Percentiles rank a stretch among this genome's conserved stretches.
These are phyloP conservation scores for Venturia canescens DNA, from an alignment of 1,140 invertebrate species.

Conservation along the genomic window DNA sequence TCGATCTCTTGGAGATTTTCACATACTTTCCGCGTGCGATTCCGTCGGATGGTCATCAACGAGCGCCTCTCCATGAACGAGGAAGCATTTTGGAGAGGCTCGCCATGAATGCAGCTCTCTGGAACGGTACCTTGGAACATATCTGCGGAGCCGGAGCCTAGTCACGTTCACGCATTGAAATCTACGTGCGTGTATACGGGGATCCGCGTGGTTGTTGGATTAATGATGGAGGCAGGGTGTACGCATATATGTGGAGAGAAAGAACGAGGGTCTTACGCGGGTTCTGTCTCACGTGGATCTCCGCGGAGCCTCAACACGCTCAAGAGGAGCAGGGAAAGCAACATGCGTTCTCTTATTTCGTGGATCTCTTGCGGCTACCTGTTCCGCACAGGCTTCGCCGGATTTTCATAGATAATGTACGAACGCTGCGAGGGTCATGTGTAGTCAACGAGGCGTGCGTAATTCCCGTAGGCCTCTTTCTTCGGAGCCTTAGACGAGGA, in stretches of 20 bases:
- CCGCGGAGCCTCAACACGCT: not conserved
- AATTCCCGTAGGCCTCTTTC: slow-evolving; percentile 1
- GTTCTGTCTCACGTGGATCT: slow-evolving; percentile 40
- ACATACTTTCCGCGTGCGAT: no score
- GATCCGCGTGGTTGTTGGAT: slow-evolving; percentile 36
- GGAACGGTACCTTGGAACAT: slow-evolving; percentile 50
- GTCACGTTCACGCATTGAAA: slow-evolving; percentile 61
- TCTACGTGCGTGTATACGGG: slow-evolving; percentile 23
- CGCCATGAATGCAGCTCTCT: not conserved
- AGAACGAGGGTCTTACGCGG: not conserved
- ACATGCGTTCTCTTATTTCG: not conserved
- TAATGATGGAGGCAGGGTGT: slow-evolving; percentile 30
- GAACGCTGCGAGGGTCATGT: not conserved
- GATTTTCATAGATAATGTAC: slow-evolving; percentile 34
- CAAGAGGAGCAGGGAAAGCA: not conserved
- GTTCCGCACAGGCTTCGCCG: slow-evolving; percentile 20
- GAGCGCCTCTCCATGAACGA: no score
- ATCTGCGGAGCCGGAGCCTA: slow-evolving; percentile 53
- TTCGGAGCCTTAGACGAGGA: not conserved
- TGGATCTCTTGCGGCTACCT: slow-evolving; percentile 12
- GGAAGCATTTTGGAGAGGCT: no score
- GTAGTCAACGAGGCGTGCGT: slow-evolving; percentile 34
- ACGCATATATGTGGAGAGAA: not conserved
- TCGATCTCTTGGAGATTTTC: no score
- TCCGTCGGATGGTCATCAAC: no score